A percentile compares a stretch with the other conserved stretches of the same genome.
Evolutionary conservation across 2,113 vertebrate species (phyloP).

Genomic region (Hipposideros armiger): DNA sequence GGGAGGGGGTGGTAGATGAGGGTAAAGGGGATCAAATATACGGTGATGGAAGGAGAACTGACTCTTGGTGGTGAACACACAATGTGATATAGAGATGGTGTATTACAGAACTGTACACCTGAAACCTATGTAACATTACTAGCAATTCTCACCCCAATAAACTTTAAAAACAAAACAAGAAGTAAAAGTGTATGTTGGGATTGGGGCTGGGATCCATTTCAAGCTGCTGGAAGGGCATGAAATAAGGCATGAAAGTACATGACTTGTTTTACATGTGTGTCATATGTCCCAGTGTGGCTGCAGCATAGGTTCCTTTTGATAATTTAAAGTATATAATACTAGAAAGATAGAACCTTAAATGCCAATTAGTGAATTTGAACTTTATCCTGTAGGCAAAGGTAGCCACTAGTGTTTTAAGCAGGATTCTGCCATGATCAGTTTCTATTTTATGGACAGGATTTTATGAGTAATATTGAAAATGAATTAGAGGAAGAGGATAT

Average conservation of each 20-base stretch:
- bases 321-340: background rate
- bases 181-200: background rate
- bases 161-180: background rate
- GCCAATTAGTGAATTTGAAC: conserved; percentile 11
- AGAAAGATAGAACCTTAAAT: conserved; percentile 24
- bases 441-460: background rate
- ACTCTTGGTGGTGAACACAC: too few relatives aligned
- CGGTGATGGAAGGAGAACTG: too few relatives aligned
- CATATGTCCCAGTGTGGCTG: background rate
- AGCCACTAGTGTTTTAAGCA: conserved; percentile 23
- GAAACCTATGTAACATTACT: too few relatives aligned
- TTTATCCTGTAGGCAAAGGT: conserved; percentile 19
- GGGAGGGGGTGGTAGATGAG: too few relatives aligned
- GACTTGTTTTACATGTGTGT: background rate
- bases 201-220: background rate
- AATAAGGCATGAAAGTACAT: background rate
- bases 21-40: too few relatives aligned
- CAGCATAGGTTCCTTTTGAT: background rate
- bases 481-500: background rate
- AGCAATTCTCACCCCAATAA: too few relatives aligned
- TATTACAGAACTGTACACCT: too few relatives aligned
- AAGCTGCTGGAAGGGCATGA: background rate
- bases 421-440: background rate
- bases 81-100: too few relatives aligned
- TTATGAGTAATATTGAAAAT: background rate